Conservation (phyloP, 2,113 vertebrate genomes). For the Lichenostomus cassidix region DNA sequence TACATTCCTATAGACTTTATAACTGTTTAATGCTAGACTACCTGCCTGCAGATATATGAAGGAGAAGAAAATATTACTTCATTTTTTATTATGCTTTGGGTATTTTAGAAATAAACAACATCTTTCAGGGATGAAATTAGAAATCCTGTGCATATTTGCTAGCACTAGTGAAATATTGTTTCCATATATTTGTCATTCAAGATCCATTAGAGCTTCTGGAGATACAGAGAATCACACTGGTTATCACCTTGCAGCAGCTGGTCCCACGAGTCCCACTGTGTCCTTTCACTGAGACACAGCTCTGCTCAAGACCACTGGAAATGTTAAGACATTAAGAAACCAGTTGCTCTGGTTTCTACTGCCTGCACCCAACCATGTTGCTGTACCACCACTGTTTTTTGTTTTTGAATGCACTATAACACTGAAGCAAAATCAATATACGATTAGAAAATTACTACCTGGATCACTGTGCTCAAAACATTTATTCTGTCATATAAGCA, state of each 20-base stretch:
- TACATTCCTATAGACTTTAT: neutral
- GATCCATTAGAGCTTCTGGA: neutral
- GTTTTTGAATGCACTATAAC: neutral
- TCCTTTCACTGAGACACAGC: neutral
- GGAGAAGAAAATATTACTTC: neutral
- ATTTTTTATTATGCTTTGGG: neutral
- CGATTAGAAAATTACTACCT: neutral
- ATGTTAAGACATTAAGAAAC: neutral
- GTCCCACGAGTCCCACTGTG: neutral
- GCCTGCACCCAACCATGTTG: neutral
- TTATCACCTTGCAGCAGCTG: neutral
- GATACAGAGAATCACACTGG: no score
- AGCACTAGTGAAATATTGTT: neutral
- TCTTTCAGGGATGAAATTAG: neutral
- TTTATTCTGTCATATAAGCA: constrained; percentile 39
- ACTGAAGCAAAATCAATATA: neutral
- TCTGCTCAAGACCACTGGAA: neutral
- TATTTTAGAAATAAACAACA: neutral
- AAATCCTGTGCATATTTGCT: neutral
- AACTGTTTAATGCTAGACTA: neutral
- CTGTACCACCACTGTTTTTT: neutral
- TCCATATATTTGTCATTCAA: neutral
- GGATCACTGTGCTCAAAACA: constrained; percentile 9
- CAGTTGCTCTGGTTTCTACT: neutral
- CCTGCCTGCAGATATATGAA: neutral